Conservation (phyloP, 2,888 invertebrate genomes). For the Drosophila melanosoma region DNA sequence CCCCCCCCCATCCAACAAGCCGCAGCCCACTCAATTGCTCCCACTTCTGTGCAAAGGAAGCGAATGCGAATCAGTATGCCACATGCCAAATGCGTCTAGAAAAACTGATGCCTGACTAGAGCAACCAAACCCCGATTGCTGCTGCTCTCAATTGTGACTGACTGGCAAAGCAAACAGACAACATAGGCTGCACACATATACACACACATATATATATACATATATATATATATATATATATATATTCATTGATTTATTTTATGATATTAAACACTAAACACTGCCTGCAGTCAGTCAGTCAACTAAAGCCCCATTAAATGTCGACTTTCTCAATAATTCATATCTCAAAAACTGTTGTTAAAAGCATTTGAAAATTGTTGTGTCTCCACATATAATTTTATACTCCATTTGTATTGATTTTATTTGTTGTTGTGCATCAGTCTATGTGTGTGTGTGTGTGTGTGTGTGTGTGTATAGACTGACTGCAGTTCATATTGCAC, state of each 20-base stretch:
- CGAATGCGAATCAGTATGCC: conserved; percentile 35
- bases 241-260: neutral
- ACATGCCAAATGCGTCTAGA: conserved; percentile 7
- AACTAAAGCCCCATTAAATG: neutral
- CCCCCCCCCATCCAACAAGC: conserved; percentile 13
- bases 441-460: no score
- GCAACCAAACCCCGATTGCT: conserved; percentile 2
- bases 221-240: neutral
- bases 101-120: neutral
- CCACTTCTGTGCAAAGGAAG: conserved; percentile 43
- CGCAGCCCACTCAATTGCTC: conserved; percentile 6
- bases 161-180: conserved; percentile 10
- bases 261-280: neutral
- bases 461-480: no score
- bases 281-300: neutral
- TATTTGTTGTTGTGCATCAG: conserved; percentile 13
- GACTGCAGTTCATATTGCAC: conserved; percentile 19
- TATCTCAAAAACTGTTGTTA: neutral
- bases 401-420: conserved; percentile 28
- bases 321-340: neutral
- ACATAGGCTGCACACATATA: neutral
- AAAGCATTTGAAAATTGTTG: conserved; percentile 21
- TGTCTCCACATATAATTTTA: conserved; percentile 10
- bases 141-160: conserved; percentile 54
- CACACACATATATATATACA: neutral